A percentile compares a stretch with the other conserved stretches of the same genome.
Evolutionary conservation across 1,140 invertebrate genomes (phyloP).

Genomic region (Drosophila sp.): DNA sequence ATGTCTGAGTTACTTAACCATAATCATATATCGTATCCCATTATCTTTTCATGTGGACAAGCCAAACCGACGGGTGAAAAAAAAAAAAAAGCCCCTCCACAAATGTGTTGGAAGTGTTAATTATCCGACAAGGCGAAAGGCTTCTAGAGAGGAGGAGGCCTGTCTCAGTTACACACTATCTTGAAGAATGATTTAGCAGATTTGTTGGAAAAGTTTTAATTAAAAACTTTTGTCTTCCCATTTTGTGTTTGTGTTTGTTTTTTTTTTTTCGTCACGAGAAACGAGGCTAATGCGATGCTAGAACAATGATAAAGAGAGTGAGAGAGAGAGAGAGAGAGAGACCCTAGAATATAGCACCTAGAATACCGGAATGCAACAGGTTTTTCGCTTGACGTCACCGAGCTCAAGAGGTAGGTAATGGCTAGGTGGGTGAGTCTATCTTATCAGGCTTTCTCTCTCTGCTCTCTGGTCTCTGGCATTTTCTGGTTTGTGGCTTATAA

Average conservation of each 20-base stretch:
- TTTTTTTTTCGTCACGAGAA: not conserved
- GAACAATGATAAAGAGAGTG: slow-evolving; percentile 45
- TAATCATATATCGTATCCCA: slow-evolving; percentile 12
- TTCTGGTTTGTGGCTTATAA: slow-evolving; percentile 4
- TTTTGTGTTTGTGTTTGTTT: not conserved
- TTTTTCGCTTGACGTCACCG: slow-evolving; percentile 36
- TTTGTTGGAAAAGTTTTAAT: slow-evolving; percentile 72
- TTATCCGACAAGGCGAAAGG: slow-evolving; percentile 67
- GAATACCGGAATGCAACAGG: slow-evolving; percentile 38
- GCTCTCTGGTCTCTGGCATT: not conserved
- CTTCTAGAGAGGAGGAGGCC: slow-evolving; percentile 30
- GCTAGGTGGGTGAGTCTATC: not conserved
- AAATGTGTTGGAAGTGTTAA: slow-evolving; percentile 71
- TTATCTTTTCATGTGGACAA: slow-evolving; percentile 6
- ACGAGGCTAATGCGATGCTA: slow-evolving; percentile 48
- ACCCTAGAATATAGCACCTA: not conserved
- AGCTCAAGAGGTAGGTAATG: not conserved
- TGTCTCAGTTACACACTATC: slow-evolving; percentile 23
- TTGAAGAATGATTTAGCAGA: slow-evolving; percentile 67
- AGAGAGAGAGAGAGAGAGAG: slow-evolving; percentile 30
- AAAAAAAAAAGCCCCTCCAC: not conserved
- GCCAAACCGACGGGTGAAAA: slow-evolving; percentile 1
- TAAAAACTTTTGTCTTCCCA: slow-evolving; percentile 63
- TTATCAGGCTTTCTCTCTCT: not conserved
- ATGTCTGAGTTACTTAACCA: not conserved